Conservation (phyloP, 2,113 vertebrate genomes). For the Chloroceryle aenea region DNA sequence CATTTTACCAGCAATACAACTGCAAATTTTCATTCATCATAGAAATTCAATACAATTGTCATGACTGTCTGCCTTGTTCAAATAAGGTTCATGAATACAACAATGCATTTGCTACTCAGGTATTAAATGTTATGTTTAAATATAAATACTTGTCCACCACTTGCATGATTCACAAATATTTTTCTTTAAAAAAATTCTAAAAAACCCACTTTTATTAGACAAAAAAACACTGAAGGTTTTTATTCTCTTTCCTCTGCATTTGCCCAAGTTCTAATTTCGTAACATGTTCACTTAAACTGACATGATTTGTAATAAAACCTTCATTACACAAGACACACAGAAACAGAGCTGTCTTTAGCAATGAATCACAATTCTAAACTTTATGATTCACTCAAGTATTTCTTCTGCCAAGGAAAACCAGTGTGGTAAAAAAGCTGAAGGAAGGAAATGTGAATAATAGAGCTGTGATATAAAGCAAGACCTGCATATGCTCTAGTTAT, state of each 20-base stretch:
- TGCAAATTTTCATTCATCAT: background rate
- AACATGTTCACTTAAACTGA: background rate
- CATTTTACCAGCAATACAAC: background rate
- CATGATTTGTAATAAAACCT: background rate
- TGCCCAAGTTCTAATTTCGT: background rate
- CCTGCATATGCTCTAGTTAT: background rate
- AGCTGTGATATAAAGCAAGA: background rate
- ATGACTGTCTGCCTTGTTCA: background rate
- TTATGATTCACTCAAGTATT: background rate
- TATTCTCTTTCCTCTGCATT: background rate
- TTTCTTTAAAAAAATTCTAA: background rate
- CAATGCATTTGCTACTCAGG: background rate
- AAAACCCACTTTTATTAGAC: background rate
- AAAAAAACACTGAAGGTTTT: background rate
- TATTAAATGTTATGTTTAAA: background rate
- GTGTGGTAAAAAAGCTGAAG: constrained; percentile 1
- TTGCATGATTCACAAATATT: background rate
- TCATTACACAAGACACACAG: constrained; percentile 18
- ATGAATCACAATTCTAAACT: constrained; percentile 14
- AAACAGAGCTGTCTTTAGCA: constrained; percentile 31
- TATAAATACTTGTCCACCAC: background rate
- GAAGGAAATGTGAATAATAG: background rate
- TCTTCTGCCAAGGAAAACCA: background rate
- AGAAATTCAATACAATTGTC: background rate
- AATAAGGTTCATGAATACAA: background rate